These are phyloP conservation scores for Cartodere bifasciata DNA, from an alignment of 2,888 invertebrate genomes.

Conservation along the genomic window DNA sequence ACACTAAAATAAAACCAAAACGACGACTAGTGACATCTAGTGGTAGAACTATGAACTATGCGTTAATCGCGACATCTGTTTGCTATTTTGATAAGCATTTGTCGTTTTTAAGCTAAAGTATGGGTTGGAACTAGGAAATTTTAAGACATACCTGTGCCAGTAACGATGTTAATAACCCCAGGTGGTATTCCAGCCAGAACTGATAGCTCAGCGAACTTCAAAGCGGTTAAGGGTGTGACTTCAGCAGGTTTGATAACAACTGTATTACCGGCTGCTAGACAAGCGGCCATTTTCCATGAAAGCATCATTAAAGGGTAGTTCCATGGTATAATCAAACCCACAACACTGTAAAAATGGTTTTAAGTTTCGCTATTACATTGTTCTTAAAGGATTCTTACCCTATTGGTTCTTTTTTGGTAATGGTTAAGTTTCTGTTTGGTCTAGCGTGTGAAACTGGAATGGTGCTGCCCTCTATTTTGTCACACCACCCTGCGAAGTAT, in stretches of 20 bases:
- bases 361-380: no score
- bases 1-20: no score
- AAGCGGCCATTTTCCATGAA: slow-evolving; percentile 98
- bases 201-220: slow-evolving; percentile 88
- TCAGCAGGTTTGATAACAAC: slow-evolving; percentile 93
- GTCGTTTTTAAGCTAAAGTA: no score
- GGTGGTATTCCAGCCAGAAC: slow-evolving; percentile 86
- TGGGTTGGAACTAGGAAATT: no score
- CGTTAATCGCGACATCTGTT: neutral
- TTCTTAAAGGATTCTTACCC: slow-evolving; percentile 45
- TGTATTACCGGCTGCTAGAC: slow-evolving; percentile 91
- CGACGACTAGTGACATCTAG: neutral
- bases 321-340: slow-evolving; percentile 91
- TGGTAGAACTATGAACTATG: neutral
- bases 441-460: slow-evolving; percentile 88
- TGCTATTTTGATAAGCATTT: no score
- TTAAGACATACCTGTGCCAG: slow-evolving; percentile 63
- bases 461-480: slow-evolving; percentile 86
- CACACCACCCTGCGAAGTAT: slow-evolving; percentile 95
- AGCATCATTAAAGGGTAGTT: slow-evolving; percentile 99
- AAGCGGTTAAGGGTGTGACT: slow-evolving; percentile 81
- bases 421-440: slow-evolving; percentile 78
- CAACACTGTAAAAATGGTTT: slow-evolving; percentile 56
- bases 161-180: slow-evolving; percentile 87
- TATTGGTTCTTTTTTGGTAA: slow-evolving; percentile 83